Conservation (phyloP, 2,113 vertebrate genomes). For the Leptodactylus fuscus region DNA sequence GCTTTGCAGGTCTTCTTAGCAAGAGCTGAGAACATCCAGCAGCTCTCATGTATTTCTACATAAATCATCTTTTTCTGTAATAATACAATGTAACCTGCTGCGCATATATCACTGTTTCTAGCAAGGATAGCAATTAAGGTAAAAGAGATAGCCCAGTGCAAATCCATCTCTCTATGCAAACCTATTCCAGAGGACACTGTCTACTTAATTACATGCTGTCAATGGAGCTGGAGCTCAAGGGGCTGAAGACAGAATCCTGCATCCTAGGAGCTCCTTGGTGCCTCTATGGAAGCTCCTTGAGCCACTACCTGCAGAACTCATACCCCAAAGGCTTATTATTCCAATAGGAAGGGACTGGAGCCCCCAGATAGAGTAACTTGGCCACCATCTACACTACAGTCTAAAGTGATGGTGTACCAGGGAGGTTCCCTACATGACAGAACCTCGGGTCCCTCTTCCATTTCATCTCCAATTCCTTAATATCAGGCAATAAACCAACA, state of each 20-base stretch:
- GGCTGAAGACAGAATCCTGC: conserved; percentile 27
- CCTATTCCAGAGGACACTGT: conserved; percentile 47
- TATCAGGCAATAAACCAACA: conserved; percentile 25
- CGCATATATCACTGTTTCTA: conserved; percentile 9
- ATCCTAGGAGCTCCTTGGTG: conserved; percentile 15
- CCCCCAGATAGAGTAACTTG: not conserved
- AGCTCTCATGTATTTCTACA: conserved; percentile 11
- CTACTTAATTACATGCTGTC: conserved; percentile 58
- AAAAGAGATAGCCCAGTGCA: conserved; percentile 26
- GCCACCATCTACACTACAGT: not conserved
- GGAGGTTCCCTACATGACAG: conserved; percentile 33
- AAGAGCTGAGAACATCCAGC: not conserved
- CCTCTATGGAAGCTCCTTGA: not conserved
- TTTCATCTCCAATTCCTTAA: conserved; percentile 1
- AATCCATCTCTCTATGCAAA: conserved; percentile 54
- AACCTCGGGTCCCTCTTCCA: not conserved
- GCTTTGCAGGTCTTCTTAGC: not conserved
- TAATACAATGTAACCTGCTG: conserved; percentile 26
- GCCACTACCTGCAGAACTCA: conserved; percentile 21
- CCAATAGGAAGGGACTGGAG: not conserved
- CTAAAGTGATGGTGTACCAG: not conserved
- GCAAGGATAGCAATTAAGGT: conserved; percentile 14
- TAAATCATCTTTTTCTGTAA: conserved; percentile 12
- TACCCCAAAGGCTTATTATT: not conserved
- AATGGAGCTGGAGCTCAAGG: not conserved